Evolutionary conservation across 2,888 invertebrate species (phyloP), one percentile per base, ranked within the genome.

Genomic region (Drosophila monieri): DNA sequence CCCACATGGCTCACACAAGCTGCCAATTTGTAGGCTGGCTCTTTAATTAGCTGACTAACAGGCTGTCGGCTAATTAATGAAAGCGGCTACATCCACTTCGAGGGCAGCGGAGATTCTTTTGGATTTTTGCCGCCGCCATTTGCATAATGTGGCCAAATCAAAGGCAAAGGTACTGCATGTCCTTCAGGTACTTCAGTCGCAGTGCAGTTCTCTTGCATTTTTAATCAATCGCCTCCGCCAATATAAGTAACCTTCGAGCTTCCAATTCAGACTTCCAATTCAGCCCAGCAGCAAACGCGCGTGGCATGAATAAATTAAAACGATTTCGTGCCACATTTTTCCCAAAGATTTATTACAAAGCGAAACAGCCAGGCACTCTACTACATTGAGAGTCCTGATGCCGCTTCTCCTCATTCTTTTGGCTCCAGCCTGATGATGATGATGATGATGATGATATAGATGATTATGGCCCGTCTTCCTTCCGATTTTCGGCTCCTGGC

Each of bases 301-400:
- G 85, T 78, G 76, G 76, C 78, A 80, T 87, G 88, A 80, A 87
- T 83, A 87, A 81, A 87, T 83, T 85, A 85, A 76, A 72, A 66
- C 71, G 65, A 74, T 74, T 80, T 85, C 64, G 57, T 69, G 76
- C 67, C 61, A 74, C 66, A 77, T 69, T 80, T 84, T 72, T 59
- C 43, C 32, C 25, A 49, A 61, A 67, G 80, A 84, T 73, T 77
- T 77, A 80, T 76, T 77, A 76, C 68, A 77, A 67, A 53, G 37
- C 35, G 65, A 51, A 64, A 30, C 62, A 44, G 56, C 44, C 46
- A 52, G 32, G 51, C 53, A 14, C 56, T 51, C 46, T 14, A 27
- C 49, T 23, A n/a, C 15, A 23, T 21, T 5, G 27, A 25, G 14
- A 14, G 12, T 41, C 6, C 37, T 41, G 51, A 30, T 35, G 37